These are phyloP conservation scores for Carapus acus DNA, from an alignment of 2,797 vertebrate genomes.

Conservation along the genomic window DNA sequence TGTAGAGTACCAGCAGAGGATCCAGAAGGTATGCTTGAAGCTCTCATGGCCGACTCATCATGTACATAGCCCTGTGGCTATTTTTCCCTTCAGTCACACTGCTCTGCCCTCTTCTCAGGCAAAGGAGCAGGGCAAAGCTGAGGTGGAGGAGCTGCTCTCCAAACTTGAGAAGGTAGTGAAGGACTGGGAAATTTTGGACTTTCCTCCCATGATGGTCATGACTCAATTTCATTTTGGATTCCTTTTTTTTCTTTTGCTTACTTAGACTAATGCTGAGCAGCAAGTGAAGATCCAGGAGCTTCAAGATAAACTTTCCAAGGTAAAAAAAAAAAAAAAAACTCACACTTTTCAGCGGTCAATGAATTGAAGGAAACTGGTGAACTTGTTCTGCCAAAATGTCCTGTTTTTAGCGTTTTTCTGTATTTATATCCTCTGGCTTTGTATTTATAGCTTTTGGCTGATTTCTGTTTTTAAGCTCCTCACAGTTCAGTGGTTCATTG, in stretches of 20 bases:
- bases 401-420: too few relatives aligned
- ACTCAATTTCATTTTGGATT: background rate
- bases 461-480: too few relatives aligned
- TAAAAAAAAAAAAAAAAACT: constrained; percentile 76
- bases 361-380: too few relatives aligned
- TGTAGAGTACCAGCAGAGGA: constrained; percentile 90
- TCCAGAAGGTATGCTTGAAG: constrained; percentile 80
- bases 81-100: too few relatives aligned
- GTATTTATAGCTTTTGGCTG: too few relatives aligned
- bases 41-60: too few relatives aligned
- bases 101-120: constrained; percentile 80
- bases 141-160: constrained; percentile 88
- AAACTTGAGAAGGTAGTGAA: constrained; percentile 90
- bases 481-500: too few relatives aligned
- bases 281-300: constrained; percentile 95
- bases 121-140: constrained; percentile 94
- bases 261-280: constrained; percentile 92
- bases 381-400: too few relatives aligned
- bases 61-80: too few relatives aligned
- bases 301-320: constrained; percentile 95
- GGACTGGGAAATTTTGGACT: too few relatives aligned
- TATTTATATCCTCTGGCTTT: too few relatives aligned
- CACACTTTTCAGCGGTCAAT: background rate
- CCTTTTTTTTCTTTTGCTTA: constrained; percentile 26
- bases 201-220: background rate